A percentile compares a stretch with the other conserved stretches of the same genome.
Conservation (phyloP, 2,888 invertebrate species). For the Alentia gelatinosa region DNA sequence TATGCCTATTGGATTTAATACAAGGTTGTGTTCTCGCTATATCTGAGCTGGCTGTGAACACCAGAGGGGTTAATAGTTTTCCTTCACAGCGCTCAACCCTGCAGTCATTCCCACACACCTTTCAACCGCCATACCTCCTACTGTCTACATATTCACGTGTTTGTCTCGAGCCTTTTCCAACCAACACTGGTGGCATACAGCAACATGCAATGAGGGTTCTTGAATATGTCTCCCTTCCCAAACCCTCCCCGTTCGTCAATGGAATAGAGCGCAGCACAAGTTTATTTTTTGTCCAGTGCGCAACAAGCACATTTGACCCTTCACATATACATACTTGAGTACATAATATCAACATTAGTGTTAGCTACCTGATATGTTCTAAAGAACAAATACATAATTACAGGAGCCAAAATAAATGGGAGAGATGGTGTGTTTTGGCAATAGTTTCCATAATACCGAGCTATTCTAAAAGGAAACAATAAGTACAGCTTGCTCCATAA, state of each 20-base stretch:
- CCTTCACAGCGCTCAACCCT: background rate
- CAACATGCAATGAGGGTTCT: background rate
- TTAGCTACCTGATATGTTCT: conserved; percentile 53
- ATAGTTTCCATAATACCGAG: conserved; percentile 53
- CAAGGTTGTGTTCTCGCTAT: background rate
- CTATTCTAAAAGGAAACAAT: conserved; percentile 47
- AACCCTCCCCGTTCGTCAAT: conserved; percentile 21
- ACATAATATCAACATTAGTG: conserved; percentile 52
- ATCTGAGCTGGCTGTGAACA: background rate
- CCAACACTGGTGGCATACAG: background rate
- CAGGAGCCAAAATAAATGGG: conserved; percentile 54
- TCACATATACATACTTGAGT: conserved; percentile 52
- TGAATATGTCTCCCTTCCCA: background rate
- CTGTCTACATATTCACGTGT: background rate
- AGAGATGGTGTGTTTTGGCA: conserved; percentile 54
- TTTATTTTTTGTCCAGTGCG: conserved; percentile 5
- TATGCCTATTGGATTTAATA: background rate
- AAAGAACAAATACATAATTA: conserved; percentile 53
- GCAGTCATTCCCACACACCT: background rate
- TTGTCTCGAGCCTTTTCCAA: background rate
- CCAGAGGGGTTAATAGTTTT: background rate
- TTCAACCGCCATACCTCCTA: background rate
- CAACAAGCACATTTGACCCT: conserved; percentile 45
- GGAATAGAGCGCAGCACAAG: conserved; percentile 25
- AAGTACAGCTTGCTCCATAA: conserved; percentile 37